These are phyloP conservation scores for Heterodera carotae DNA, from an alignment of 1,140 invertebrate species.

Conservation along the genomic window DNA sequence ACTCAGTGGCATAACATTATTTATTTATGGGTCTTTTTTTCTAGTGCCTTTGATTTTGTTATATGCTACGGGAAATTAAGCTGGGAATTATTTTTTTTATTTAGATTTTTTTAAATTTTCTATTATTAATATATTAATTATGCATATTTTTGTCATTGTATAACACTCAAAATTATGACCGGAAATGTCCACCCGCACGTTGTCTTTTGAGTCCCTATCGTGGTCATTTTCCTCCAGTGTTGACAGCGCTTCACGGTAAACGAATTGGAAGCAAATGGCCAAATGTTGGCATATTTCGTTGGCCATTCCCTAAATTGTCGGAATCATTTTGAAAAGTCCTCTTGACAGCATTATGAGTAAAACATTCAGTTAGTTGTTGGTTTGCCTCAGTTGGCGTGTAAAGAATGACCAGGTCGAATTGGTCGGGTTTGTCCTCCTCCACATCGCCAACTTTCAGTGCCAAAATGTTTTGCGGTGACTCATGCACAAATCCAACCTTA, in stretches of 20 bases:
- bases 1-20: too few species aligned
- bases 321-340: background rate
- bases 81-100: too few species aligned
- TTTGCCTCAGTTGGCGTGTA: conserved; percentile 49
- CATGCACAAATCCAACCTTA: conserved; percentile 43
- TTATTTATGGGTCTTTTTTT: too few species aligned
- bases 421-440: conserved; percentile 1
- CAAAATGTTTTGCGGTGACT: conserved; percentile 47
- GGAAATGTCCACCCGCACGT: background rate
- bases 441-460: conserved; percentile 44
- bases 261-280: conserved; percentile 46
- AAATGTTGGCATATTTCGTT: conserved; percentile 54
- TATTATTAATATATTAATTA: too few species aligned
- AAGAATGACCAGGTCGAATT: conserved; percentile 49
- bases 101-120: too few species aligned
- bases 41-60: background rate
- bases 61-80: too few species aligned
- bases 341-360: background rate
- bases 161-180: background rate
- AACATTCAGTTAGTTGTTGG: background rate
- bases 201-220: background rate
- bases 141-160: too few species aligned
- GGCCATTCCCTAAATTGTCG: conserved; percentile 41
- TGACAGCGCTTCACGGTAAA: conserved; percentile 47
- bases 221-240: conserved; percentile 12